Evolutionary conservation across 2,797 vertebrate genomes (phyloP).

Genomic region (Eulemur albifrons): DNA sequence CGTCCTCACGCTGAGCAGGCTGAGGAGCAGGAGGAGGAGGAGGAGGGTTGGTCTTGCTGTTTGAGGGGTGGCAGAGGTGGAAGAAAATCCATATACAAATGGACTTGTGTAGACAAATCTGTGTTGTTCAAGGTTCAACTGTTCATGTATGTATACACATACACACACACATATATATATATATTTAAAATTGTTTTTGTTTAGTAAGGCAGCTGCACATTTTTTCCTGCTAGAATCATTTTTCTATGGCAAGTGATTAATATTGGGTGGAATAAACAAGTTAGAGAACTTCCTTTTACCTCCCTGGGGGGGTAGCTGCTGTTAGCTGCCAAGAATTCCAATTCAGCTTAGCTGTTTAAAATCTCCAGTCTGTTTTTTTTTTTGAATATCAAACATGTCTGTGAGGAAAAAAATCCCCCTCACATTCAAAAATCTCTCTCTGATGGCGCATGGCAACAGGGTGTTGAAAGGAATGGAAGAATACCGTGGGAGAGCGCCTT

Average conservation of each 20-base stretch:
- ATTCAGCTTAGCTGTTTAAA: background rate
- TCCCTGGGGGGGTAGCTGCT: slow-evolving; percentile 6
- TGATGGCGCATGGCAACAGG: background rate
- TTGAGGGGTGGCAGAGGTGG: background rate
- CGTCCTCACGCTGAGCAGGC: background rate
- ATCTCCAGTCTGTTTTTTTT: background rate
- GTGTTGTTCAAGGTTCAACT: background rate
- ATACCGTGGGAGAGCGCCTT: background rate
- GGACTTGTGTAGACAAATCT: background rate
- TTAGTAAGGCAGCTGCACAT: background rate
- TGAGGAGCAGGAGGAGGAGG: background rate
- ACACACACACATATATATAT: too few species aligned
- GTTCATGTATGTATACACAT: background rate
- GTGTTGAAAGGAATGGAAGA: background rate
- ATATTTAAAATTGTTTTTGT: background rate
- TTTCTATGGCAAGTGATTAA: slow-evolving; percentile 44
- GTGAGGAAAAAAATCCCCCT: background rate
- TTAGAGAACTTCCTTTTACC: slow-evolving; percentile 35
- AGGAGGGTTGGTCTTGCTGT: background rate
- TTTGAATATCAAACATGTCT: background rate
- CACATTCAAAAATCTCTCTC: background rate
- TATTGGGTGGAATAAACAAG: slow-evolving; percentile 43
- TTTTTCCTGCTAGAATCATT: slow-evolving; percentile 33
- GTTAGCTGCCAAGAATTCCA: slow-evolving; percentile 39
- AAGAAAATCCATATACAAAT: background rate